Evolutionary conservation across 2,888 invertebrate species (phyloP).

Genomic region (Encarsia formosa): DNA sequence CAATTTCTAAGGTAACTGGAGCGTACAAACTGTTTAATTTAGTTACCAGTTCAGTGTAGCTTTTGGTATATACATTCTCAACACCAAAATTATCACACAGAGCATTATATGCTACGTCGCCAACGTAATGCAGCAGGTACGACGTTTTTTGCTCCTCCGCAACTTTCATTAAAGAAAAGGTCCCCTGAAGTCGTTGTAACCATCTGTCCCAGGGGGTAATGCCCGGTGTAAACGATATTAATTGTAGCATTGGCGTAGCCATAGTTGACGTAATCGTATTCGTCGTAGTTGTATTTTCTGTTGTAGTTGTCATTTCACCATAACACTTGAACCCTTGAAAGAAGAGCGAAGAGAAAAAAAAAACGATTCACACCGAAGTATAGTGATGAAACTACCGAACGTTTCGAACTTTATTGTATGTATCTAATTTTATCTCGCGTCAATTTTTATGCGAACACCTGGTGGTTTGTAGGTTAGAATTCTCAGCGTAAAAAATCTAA

Average conservation of each 20-base stretch:
- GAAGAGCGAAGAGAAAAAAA: too few relatives aligned
- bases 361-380: too few relatives aligned
- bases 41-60: not conserved
- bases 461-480: too few relatives aligned
- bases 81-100: not conserved
- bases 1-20: not conserved
- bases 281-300: too few relatives aligned
- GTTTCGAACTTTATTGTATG: too few relatives aligned
- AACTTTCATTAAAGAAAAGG: not conserved
- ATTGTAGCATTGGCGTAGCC: not conserved
- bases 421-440: too few relatives aligned
- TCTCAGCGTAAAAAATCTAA: too few relatives aligned
- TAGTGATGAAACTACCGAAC: too few relatives aligned
- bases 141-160: not conserved
- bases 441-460: too few relatives aligned
- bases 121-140: not conserved
- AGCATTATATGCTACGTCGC: not conserved
- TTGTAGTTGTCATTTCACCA: too few relatives aligned
- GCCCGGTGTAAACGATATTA: not conserved
- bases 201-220: not conserved
- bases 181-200: not conserved
- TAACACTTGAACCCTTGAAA: too few relatives aligned
- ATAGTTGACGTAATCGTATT: not conserved
- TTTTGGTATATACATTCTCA: not conserved
- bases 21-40: not conserved